phyloP scores from a whole-genome alignment of 2,888 invertebrate genomes.

The Clistopyga incitator region DNA sequence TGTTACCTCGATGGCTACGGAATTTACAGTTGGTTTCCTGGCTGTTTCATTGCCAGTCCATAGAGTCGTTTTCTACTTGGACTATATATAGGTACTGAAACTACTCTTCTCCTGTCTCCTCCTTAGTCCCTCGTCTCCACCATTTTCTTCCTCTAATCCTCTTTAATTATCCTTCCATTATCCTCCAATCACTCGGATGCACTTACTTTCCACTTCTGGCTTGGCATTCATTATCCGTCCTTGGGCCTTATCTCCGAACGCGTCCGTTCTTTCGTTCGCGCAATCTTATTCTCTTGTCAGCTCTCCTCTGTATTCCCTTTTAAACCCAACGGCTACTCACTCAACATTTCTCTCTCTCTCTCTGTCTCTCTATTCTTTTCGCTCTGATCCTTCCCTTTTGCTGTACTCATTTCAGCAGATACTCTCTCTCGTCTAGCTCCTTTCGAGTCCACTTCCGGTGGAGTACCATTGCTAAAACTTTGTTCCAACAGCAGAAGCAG shows the following conservation, averaged over 20 bases:
- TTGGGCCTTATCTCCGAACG: constrained; percentile 35
- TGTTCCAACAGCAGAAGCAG: constrained; percentile 15
- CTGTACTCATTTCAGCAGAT: constrained; percentile 26
- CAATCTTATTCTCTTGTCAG: constrained; percentile 36
- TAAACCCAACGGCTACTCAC: constrained; percentile 30
- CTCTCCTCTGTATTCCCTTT: constrained; percentile 19
- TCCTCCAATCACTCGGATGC: constrained; percentile 68
- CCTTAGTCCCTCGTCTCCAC: not conserved
- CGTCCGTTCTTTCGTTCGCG: constrained; percentile 19
- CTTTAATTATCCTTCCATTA: constrained; percentile 70
- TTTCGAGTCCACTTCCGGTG: constrained; percentile 34
- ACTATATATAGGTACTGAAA: constrained; percentile 7
- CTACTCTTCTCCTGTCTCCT: not conserved
- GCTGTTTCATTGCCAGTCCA: constrained; percentile 45
- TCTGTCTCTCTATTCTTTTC: constrained; percentile 26
- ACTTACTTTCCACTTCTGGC: constrained; percentile 68
- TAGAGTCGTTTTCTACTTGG: constrained; percentile 30
- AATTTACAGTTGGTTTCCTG: constrained; percentile 29
- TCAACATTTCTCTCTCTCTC: constrained; percentile 35
- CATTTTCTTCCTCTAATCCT: constrained; percentile 65
- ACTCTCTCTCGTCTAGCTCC: constrained; percentile 33
- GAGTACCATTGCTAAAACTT: constrained; percentile 44
- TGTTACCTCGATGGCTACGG: constrained; percentile 27
- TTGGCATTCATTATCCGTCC: constrained; percentile 68
- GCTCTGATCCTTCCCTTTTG: not conserved